These are phyloP conservation scores for Amblyornis subalaris DNA, from an alignment of 2,113 vertebrate species.

Conservation along the genomic window DNA sequence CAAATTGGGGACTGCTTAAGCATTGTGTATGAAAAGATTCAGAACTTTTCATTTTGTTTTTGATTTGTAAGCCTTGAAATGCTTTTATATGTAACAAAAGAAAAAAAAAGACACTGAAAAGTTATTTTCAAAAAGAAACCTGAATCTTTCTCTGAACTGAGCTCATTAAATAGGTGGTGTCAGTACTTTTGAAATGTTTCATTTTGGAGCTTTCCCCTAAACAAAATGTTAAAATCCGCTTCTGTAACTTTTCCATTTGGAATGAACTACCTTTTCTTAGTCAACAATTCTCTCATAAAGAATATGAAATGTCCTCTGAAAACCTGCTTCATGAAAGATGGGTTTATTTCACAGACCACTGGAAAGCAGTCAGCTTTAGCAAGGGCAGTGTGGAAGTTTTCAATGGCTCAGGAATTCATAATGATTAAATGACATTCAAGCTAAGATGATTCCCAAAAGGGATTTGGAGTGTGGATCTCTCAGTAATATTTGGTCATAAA, in stretches of 20 bases:
- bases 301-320: background rate
- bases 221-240: background rate
- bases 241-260: background rate
- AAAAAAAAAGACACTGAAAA: background rate
- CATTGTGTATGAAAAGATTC: background rate
- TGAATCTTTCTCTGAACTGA: background rate
- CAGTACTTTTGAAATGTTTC: background rate
- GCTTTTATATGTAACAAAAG: background rate
- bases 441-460: background rate
- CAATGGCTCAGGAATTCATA: background rate
- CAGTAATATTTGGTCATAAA: background rate
- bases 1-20: background rate
- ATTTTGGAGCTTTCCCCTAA: background rate
- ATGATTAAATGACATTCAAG: background rate
- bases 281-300: background rate
- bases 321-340: background rate
- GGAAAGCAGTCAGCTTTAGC: background rate
- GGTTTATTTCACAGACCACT: background rate
- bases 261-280: background rate
- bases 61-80: background rate
- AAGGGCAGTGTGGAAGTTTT: background rate
- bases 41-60: background rate
- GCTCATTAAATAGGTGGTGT: background rate
- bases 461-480: background rate
- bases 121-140: background rate